Evolutionary conservation across 2,797 vertebrate species (phyloP), one percentile per base, ranked within the genome.

Genomic region (Esox lucius): DNA sequence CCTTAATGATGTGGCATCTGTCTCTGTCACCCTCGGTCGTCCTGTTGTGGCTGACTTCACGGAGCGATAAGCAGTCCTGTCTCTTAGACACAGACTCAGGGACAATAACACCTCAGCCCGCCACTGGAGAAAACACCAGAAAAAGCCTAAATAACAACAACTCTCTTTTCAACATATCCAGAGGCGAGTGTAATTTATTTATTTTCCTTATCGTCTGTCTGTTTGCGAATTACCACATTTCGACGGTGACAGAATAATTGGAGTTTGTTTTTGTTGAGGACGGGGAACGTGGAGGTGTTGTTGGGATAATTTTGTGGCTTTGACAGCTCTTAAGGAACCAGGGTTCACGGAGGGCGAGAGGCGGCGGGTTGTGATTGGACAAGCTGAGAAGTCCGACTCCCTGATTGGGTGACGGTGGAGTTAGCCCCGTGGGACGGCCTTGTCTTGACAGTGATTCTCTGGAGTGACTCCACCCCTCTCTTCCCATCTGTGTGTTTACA

Each of bases 1-100:
- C 91, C 91, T 90, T 94, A 93, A 94, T 92, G 92, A 94, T 74
- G 91, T 81, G 81, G 87, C 92, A 94, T 95, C 92, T 88, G 92
- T 95, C 94, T 94, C 90, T 94, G 94, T 93, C 93, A 94, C 81
- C 81, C 76, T 80, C 71, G 19, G 75, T 48, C 82, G 1, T 79
- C 84, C 73, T 87, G 85, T 91, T 91, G 92, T 87, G 88, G 85
- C 81, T 77, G 88, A 88, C 89, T 92, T 92, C 84, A 87, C 79
- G 46, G 77, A 72, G 84, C 87, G 91, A 93, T 94, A 93, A 94
- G 91, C 87, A 80, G 83, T 87, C 82, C 51, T 85, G 80, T 90
- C 78, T 83, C 77, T 67, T 75, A 87, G 84, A 90, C 87, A 80
- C 87, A 78, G 80, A 75, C 76, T 42, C 70, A 74, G 75, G 77